Evolutionary conservation across 2,113 vertebrate genomes (phyloP), one percentile per base, ranked within the genome.

Genomic region (Triplophysa dalaica): DNA sequence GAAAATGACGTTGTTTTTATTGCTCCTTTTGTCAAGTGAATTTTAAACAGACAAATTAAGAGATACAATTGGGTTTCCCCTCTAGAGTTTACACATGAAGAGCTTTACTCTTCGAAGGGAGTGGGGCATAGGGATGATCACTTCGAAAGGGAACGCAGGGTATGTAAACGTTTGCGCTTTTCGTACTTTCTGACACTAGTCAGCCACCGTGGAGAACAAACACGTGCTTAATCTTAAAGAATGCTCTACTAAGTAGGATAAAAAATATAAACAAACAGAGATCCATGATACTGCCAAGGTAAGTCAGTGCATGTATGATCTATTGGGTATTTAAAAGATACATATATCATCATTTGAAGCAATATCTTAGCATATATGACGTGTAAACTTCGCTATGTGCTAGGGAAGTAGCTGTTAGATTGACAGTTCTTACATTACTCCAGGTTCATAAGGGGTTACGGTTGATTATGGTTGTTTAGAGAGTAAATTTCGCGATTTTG

Each of bases 351-450:
- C 17, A 12, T 22, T 17, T 19, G 3, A 0, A 13, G 24, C 26
- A 8, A 11, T 70, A 54, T 21, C 33, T 21, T 58, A n/a, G n/a
- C 26, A 17, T 17, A 2, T 16, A 21, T 17, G 12, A 69, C 9
- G 33, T 43, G 38, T 14, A 60, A 33, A 8, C 33, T 22, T 58
- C 56, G 56, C 69, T 56, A 0, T n/a, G 3, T 58, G 3, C 19
- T 5, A 73, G 33, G 8, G 12, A 73, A 73, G 70, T 19, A 43
- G 26, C n/a, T 74, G 70, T 60, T 52, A 22, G 33, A 73, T 41
- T 22, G 54, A 22, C 2, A 58, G 19, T 8, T n/a, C 13, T 52
- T 21, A 72, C 52, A 38, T 58, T 48, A 19, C 19, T 50, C 33
- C 33, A 38, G 33, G 0, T 38, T 38, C 6, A 7, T 6, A 4